Percentiles rank a stretch among this genome's conserved stretches.
Evolutionary conservation across 1,140 invertebrate genomes (phyloP).

Genomic region (Atopsyche davidsoni): DNA sequence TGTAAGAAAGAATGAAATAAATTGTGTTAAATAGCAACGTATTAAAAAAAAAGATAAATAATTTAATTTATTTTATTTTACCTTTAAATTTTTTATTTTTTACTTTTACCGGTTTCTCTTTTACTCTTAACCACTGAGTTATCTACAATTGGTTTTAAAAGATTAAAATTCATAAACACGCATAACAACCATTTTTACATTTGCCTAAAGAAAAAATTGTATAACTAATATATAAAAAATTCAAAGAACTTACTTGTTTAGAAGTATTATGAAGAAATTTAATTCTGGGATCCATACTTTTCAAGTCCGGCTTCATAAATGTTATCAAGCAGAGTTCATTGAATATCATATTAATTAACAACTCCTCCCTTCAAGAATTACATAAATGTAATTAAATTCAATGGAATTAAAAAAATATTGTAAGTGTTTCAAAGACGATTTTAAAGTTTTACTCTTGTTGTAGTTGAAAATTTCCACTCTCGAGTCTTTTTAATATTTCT

Average conservation of each 20-base stretch:
- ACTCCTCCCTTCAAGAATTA: constrained; percentile 3
- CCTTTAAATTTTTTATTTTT: too few relatives aligned
- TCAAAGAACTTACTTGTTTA: constrained; percentile 6
- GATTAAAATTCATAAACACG: not conserved
- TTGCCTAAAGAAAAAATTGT: not conserved
- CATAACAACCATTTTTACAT: not conserved
- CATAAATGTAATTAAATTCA: not conserved
- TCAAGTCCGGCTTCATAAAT: constrained; percentile 1
- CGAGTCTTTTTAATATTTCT: constrained; percentile 13
- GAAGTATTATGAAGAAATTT: constrained; percentile 4
- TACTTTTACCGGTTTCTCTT: too few relatives aligned
- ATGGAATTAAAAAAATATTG: not conserved
- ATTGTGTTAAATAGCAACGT: too few relatives aligned
- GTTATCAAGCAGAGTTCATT: constrained; percentile 11
- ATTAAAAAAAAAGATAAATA: too few relatives aligned
- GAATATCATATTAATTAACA: constrained; percentile 9
- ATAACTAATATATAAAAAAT: not conserved
- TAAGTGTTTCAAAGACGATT: not conserved
- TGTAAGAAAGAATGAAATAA: too few relatives aligned
- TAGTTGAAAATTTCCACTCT: constrained; percentile 7
- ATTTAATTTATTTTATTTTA: too few relatives aligned
- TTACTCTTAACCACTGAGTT: too few relatives aligned
- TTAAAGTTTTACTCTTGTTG: not conserved
- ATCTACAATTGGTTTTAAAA: constrained; percentile 2
- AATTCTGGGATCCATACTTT: constrained; percentile 4